These are phyloP conservation scores for Cheirogaleus medius DNA, from an alignment of 2,113 vertebrate genomes.

Conservation along the genomic window DNA sequence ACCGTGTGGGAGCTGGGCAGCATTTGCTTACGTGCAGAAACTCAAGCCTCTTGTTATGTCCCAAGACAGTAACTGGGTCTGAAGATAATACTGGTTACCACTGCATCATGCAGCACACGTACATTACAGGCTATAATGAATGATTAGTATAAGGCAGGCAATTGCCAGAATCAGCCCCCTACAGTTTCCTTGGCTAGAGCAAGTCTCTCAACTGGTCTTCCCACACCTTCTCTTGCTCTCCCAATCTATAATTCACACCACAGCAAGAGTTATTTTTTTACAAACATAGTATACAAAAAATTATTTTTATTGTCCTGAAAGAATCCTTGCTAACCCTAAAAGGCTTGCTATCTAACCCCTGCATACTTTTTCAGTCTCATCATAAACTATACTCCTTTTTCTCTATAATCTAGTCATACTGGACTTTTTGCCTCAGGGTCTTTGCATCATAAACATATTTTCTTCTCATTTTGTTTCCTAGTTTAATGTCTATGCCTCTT, in stretches of 20 bases:
- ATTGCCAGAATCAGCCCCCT: no score
- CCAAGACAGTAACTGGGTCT: no score
- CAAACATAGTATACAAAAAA: background rate
- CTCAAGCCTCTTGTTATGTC: no score
- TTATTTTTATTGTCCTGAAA: background rate
- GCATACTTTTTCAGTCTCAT: fast-evolving
- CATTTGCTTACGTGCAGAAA: no score
- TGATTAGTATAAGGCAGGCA: no score
- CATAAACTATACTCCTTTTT: background rate
- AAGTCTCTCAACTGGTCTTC: background rate
- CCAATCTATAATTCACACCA: background rate
- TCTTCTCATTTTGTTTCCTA: background rate
- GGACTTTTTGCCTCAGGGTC: background rate
- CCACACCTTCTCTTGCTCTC: background rate
- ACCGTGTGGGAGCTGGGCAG: no score
- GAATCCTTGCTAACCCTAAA: background rate
- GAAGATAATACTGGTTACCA: no score
- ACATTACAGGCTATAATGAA: no score
- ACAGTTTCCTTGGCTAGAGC: background rate
- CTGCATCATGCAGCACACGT: no score
- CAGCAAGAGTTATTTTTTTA: background rate
- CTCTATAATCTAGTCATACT: background rate
- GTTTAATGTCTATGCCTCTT: background rate
- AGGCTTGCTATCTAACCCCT: background rate
- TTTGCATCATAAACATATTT: background rate